These are phyloP conservation scores for Enoplosus armatus DNA, from an alignment of 2,797 vertebrate genomes.

Conservation along the genomic window DNA sequence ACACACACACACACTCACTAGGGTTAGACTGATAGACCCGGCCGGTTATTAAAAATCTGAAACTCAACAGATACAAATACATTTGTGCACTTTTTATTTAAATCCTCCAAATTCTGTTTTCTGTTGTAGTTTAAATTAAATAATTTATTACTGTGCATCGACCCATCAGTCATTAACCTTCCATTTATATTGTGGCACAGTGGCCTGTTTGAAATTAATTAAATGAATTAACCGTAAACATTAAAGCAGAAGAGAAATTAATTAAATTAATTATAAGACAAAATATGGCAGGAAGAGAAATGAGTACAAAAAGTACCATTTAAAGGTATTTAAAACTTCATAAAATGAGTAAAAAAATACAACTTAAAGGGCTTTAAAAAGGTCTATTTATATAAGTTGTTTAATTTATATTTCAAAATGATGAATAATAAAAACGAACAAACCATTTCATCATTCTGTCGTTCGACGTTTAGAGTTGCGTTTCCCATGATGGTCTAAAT, in stretches of 20 bases:
- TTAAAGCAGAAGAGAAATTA: neutral
- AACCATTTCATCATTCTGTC: neutral
- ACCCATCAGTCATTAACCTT: no score
- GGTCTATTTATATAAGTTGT: neutral
- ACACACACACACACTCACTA: slow-evolving; percentile 11
- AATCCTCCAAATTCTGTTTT: slow-evolving; percentile 2
- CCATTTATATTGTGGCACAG: neutral
- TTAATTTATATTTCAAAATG: neutral
- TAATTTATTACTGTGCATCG: slow-evolving; percentile 16
- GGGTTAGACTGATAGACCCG: slow-evolving; percentile 19
- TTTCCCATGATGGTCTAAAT: neutral
- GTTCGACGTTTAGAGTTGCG: neutral
- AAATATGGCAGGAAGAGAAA: neutral
- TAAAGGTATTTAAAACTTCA: slow-evolving; percentile 1
- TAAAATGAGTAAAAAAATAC: neutral
- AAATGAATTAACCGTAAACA: neutral
- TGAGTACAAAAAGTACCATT: neutral
- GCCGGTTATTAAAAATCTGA: neutral
- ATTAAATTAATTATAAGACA: no score
- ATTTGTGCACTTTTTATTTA: slow-evolving; percentile 39
- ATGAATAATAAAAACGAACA: neutral
- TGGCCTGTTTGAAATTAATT: neutral
- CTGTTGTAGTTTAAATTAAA: slow-evolving; percentile 6
- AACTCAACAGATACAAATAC: neutral
- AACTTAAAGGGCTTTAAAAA: neutral